Base-by-base conservation (phyloP, 2,113 vertebrate genomes). In the Guaruba guarouba region DNA sequence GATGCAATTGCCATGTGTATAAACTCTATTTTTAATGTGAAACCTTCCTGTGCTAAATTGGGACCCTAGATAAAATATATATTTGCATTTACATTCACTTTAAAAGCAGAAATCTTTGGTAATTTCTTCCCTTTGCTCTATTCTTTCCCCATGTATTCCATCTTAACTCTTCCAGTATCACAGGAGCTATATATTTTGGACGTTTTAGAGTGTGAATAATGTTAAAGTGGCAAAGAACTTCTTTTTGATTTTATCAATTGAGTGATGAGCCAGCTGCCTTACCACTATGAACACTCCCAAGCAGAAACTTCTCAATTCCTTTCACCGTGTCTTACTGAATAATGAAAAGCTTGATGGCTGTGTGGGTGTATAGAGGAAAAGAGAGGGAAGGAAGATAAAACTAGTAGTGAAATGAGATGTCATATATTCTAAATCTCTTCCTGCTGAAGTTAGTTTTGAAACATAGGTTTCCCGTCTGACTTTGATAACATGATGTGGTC, bases 401-500 rank as follows among this genome's bases (percentile, higher is more conserved):
- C 52, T n/a, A 49, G 9, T 57, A 76, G 54, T 69, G 63, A 49
- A 16, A 29, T 62, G 92, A 78, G 39, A 29, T 13, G 7, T 48
- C 44, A 35, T 18, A 6, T 17, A 22, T 20, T 76, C 49, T 62
- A 55, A 62, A 49, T 78, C 33, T 77, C 17, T 71, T 64, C 35
- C 43, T 91, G 31, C 35, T 83, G 35, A 83, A 66, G 23, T 43
- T 59, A 75, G 33, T 57, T 90, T 77, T 27, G 27, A 88, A 8
- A 8, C 0, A 0, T 4, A 35, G 28, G 13, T 80, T 81, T 83
- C 44, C 41, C 1, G 0, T 3, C 27, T 77, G 37, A 13, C 44
- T 80, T 61, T 33, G 33, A 4, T 88, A 63, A 19, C 12, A 4
- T 39, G 6, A 6, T 51, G 5, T 24, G 39, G 61, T 76, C 20